Conservation (phyloP, 2,888 invertebrate species). For the Drosophila formosana region DNA sequence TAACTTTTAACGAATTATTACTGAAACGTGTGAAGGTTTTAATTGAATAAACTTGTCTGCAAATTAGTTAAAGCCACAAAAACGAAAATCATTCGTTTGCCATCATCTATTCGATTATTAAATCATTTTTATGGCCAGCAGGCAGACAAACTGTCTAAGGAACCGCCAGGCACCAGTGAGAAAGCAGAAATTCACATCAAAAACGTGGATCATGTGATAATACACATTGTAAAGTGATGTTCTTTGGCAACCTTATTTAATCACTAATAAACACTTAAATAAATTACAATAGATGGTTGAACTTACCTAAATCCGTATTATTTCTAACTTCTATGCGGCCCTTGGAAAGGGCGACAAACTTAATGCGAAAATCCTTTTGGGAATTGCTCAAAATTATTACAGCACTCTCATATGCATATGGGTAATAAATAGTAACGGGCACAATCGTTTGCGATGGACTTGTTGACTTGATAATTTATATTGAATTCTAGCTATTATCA, state of each 20-base stretch:
- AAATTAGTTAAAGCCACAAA: slow-evolving; percentile 59
- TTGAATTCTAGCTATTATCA: neutral
- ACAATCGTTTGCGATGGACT: slow-evolving; percentile 13
- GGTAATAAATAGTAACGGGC: neutral
- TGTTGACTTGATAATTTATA: slow-evolving; percentile 5
- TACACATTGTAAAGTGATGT: neutral
- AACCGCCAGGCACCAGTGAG: slow-evolving; percentile 28
- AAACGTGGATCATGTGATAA: slow-evolving; percentile 46
- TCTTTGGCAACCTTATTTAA: neutral
- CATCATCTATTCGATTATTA: slow-evolving; percentile 18
- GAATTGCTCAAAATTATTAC: slow-evolving; percentile 13
- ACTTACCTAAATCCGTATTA: slow-evolving; percentile 48
- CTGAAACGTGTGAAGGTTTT: slow-evolving; percentile 50
- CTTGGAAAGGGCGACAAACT: slow-evolving; percentile 20
- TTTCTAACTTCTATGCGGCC: slow-evolving; percentile 27
- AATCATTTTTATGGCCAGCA: slow-evolving; percentile 15
- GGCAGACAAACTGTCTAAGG: slow-evolving; percentile 42
- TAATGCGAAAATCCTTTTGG: slow-evolving; percentile 30
- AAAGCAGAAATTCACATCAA: slow-evolving; percentile 15
- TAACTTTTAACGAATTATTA: slow-evolving; percentile 16
- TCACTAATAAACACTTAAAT: neutral
- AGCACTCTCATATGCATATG: slow-evolving; percentile 32
- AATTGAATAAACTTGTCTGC: slow-evolving; percentile 66
- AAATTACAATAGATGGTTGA: neutral
- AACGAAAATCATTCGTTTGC: slow-evolving; percentile 40